phyloP scores from a whole-genome alignment of 2,888 invertebrate species.

The Lasioglossum oenotherae region DNA sequence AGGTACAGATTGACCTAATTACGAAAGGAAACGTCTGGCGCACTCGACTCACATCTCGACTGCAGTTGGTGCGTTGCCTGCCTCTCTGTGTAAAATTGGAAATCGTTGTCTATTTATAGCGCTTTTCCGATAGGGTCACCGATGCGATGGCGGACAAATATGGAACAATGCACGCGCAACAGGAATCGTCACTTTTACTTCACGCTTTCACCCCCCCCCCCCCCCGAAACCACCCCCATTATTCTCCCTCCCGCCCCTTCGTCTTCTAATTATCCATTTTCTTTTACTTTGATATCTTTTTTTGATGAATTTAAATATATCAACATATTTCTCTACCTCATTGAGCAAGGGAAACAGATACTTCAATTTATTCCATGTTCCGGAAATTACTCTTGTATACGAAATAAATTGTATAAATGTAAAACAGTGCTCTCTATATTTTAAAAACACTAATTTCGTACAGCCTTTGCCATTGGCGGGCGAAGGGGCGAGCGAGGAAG shows the following conservation, averaged over 20 bases:
- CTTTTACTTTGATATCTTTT: too few species aligned
- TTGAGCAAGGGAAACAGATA: neutral
- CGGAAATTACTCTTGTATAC: neutral
- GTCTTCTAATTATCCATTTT: neutral
- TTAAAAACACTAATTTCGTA: neutral
- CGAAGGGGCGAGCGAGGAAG: neutral
- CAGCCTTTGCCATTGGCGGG: neutral
- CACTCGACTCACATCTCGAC: slow-evolving; percentile 57
- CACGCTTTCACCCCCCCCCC: neutral
- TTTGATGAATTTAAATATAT: too few species aligned
- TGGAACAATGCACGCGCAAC: slow-evolving; percentile 50
- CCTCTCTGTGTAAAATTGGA: slow-evolving; percentile 67
- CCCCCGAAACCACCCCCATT: neutral
- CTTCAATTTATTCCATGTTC: neutral
- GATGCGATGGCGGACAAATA: slow-evolving; percentile 55
- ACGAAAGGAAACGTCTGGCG: slow-evolving; percentile 78
- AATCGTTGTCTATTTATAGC: slow-evolving; percentile 65
- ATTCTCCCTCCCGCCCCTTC: neutral
- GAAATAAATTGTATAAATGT: neutral
- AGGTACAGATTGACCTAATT: slow-evolving; percentile 79
- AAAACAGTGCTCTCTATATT: neutral
- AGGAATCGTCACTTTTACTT: slow-evolving; percentile 25
- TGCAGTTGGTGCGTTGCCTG: slow-evolving; percentile 65
- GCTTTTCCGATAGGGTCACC: slow-evolving; percentile 59
- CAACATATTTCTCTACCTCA: neutral